Conservation (phyloP, 2,888 invertebrate species). For the Drosophila aldrichi region DNA sequence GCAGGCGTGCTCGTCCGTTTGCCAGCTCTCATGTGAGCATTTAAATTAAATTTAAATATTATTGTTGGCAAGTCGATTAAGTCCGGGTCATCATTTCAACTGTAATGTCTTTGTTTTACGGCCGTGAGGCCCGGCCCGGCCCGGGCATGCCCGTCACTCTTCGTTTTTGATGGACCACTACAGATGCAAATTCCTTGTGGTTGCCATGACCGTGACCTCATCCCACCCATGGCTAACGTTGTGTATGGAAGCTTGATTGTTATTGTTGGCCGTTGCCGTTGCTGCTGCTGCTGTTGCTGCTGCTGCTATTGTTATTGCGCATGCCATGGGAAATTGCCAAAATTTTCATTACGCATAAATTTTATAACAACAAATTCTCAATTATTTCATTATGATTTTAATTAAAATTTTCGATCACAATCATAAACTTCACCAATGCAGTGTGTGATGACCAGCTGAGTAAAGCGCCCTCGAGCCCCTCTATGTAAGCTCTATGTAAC, state of each 20-base stretch:
- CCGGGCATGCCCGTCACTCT: too few species aligned
- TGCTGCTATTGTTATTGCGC: conserved; percentile 62
- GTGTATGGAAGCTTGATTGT: conserved; percentile 45
- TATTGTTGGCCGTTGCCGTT: conserved; percentile 38
- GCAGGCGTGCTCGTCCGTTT: conserved; percentile 13
- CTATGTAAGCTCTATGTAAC: conserved; percentile 15
- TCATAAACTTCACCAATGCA: conserved; percentile 49
- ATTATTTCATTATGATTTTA: conserved; percentile 82
- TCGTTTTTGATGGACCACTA: conserved; percentile 56
- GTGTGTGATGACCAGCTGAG: conserved; percentile 11
- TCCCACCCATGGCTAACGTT: not conserved
- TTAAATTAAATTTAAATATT: conserved; percentile 84
- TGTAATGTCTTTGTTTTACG: conserved; percentile 76
- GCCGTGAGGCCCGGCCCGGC: too few species aligned
- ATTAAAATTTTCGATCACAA: conserved; percentile 75
- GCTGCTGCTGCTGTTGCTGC: conserved; percentile 16
- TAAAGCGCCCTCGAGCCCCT: conserved; percentile 11
- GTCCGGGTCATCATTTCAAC: conserved; percentile 68
- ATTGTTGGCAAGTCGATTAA: conserved; percentile 81
- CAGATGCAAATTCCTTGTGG: conserved; percentile 58
- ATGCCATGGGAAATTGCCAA: conserved; percentile 66
- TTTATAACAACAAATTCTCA: conserved; percentile 76
- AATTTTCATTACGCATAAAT: conserved; percentile 69
- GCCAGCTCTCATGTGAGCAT: conserved; percentile 77
- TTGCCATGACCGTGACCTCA: conserved; percentile 21